A percentile compares a stretch with the other conserved stretches of the same genome.
Evolutionary conservation across 2,888 invertebrate genomes (phyloP).

Genomic region (Neoaliturus tenellus): DNA sequence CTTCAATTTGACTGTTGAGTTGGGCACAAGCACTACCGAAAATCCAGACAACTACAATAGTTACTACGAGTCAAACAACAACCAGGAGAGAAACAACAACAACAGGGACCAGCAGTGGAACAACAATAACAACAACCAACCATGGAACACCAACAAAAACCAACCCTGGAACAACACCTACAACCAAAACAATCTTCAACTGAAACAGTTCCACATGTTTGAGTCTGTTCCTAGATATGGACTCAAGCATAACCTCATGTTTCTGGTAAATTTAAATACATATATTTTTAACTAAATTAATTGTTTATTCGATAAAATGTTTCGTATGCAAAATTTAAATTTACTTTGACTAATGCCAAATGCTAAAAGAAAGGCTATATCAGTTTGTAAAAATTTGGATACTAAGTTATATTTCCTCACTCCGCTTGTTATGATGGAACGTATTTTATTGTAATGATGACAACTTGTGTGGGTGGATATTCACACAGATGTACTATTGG

Average conservation of each 20-base stretch:
- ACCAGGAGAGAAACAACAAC: constrained; percentile 66
- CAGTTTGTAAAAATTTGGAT: too few relatives aligned
- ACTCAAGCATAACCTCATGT: constrained; percentile 82
- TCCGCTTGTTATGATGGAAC: too few relatives aligned
- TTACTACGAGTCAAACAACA: constrained; percentile 11
- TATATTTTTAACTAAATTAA: too few relatives aligned
- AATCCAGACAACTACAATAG: constrained; percentile 9
- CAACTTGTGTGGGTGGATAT: too few relatives aligned
- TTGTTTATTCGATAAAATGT: too few relatives aligned
- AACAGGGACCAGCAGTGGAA: constrained; percentile 61
- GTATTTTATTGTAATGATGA: too few relatives aligned
- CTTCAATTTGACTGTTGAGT: constrained; percentile 1
- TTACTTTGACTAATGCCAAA: too few relatives aligned
- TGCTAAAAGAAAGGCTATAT: too few relatives aligned
- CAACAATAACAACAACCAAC: constrained; percentile 68
- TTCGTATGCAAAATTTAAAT: too few relatives aligned
- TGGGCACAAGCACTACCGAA: constrained; percentile 30
- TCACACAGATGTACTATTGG: too few relatives aligned
- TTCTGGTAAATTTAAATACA: constrained; percentile 80
- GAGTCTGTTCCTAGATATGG: constrained; percentile 82
- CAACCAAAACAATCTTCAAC: constrained; percentile 58
- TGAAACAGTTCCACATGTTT: constrained; percentile 81
- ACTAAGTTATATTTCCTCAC: too few relatives aligned
- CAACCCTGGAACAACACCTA: constrained; percentile 61
- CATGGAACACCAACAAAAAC: constrained; percentile 66